phyloP scores from a whole-genome alignment of 2,888 invertebrate genomes.

The Diarsia dahlii region DNA sequence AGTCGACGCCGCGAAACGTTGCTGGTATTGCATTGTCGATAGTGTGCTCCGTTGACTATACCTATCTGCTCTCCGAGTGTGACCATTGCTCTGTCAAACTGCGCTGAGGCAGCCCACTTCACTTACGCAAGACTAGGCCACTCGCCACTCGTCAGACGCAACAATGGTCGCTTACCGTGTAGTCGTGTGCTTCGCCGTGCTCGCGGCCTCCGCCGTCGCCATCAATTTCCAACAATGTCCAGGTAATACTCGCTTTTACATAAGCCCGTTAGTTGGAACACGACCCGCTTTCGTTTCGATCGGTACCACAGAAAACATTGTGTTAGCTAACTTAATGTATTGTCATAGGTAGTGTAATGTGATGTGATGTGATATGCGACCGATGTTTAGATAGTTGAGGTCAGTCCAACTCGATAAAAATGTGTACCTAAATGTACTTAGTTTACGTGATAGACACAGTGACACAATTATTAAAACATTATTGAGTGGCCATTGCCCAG shows the following conservation, averaged over 20 bases:
- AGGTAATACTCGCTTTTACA: constrained; percentile 79
- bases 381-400: constrained; percentile 27
- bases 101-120: constrained; percentile 17
- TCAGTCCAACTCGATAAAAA: constrained; percentile 32
- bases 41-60: constrained; percentile 24
- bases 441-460: too few species aligned
- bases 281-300: constrained; percentile 80
- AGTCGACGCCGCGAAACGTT: constrained; percentile 23
- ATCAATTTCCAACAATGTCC: constrained; percentile 82
- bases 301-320: constrained; percentile 48
- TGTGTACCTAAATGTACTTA: too few species aligned
- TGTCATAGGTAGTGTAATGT: constrained; percentile 10
- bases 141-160: constrained; percentile 68
- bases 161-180: constrained; percentile 78
- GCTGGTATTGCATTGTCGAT: constrained; percentile 19
- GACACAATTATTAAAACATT: neutral
- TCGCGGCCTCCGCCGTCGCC: constrained; percentile 74
- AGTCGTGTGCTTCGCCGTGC: constrained; percentile 76
- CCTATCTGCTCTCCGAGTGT: constrained; percentile 31
- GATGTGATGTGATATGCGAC: constrained; percentile 15
- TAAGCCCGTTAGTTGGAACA: constrained; percentile 69
- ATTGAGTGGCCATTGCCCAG: neutral
- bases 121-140: constrained; percentile 14
- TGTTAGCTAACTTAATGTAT: constrained; percentile 25
- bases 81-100: constrained; percentile 37